Evolutionary conservation across 2,888 invertebrate genomes (phyloP), one percentile per base, ranked within the genome.

Genomic region (Drosophila crucigera): DNA sequence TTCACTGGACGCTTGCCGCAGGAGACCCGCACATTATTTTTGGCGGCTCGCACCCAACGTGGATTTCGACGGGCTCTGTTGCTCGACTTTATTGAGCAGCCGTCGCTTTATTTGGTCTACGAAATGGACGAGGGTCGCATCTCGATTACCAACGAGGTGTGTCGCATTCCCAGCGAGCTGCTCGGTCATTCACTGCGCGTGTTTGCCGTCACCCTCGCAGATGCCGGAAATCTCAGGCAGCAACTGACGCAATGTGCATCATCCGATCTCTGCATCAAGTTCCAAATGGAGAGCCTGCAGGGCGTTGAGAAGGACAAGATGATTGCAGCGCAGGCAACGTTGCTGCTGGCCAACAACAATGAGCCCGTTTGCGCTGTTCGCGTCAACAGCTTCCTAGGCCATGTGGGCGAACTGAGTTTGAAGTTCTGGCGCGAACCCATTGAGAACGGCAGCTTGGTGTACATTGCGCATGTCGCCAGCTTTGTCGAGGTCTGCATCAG

Each of bases 51-150:
- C 22, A 79, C 65, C 5, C 22, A 72, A 0, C 1, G 52, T 1
- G 86, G 77, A 31, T 87, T 56, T 60, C 76, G 86, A 0, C 85
- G 86, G 2, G 88, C 73, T 7, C 31, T 79, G 10, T 22, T 87
- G 33, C 33, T 87, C 0, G 86, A 83, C 52, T 70, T 33, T 5
- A 60, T 85, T 0, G 50, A 67, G 16, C 3, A 68, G 16, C 61
- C 73, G 0, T 16, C 28, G 6, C 55, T 53, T 3, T 71, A 28
- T 28, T 79, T 87, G 55, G 75, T 87, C 16, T 87, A 90, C 30
- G 75, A 85, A 55, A 70, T 88, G 56, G 86, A 87, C 14, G 83
- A 85, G 33, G 90, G 86, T 0, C 52, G 74, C 11, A 52, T 89
- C 3, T 64, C 76, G 0, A 31, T 88, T 7, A 47, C 71, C 30